phyloP scores from a whole-genome alignment of 2,888 invertebrate genomes.

The Diadegma fenestrale region DNA sequence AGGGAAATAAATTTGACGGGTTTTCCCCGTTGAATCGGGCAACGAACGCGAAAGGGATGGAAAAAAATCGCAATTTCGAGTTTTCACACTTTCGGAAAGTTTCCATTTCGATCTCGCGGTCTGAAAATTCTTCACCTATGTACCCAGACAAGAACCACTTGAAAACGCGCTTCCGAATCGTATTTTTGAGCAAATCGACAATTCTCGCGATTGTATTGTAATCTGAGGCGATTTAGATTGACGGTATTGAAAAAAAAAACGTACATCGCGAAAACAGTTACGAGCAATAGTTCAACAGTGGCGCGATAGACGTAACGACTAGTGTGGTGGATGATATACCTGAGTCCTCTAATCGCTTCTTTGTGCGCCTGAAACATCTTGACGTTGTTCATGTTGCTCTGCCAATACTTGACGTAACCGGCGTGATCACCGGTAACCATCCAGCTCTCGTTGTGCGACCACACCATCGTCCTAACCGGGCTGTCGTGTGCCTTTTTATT shows the following conservation, averaged over 20 bases:
- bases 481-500: constrained; percentile 96
- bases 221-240: constrained; percentile 15
- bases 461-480: constrained; percentile 99
- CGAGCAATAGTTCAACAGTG: constrained; percentile 74
- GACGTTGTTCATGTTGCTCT: constrained; percentile 99
- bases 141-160: constrained; percentile 77
- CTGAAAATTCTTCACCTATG: constrained; percentile 76
- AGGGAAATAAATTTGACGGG: not conserved
- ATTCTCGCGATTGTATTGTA: constrained; percentile 30
- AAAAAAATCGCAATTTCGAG: constrained; percentile 41
- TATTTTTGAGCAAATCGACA: not conserved
- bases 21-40: constrained; percentile 5
- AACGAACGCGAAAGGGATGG: constrained; percentile 10
- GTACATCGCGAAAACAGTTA: constrained; percentile 62
- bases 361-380: constrained; percentile 99
- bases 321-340: constrained; percentile 88
- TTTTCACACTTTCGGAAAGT: constrained; percentile 37
- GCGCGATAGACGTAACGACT: constrained; percentile 83
- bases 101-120: constrained; percentile 7
- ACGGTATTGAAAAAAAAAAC: constrained; percentile 9
- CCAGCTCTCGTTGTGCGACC: constrained; percentile 99
- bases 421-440: constrained; percentile 99
- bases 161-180: not conserved
- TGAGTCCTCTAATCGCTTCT: constrained; percentile 99
- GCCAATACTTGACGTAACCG: constrained; percentile 99